phyloP scores from a whole-genome alignment of 2,797 vertebrate genomes.

The Crypturellus tataupa region DNA sequence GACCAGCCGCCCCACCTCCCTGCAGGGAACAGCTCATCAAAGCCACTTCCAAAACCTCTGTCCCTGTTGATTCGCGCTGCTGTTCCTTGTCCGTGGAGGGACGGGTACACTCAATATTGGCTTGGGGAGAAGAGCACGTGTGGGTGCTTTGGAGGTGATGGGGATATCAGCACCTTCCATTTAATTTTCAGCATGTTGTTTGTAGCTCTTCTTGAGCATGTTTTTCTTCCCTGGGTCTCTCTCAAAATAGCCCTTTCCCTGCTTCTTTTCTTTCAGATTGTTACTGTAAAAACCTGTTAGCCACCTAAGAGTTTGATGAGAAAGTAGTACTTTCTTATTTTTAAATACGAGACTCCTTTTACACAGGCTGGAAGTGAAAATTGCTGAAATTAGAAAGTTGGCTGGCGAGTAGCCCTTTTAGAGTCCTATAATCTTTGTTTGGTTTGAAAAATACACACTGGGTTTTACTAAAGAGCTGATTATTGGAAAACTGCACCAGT shows the following conservation, averaged over 20 bases:
- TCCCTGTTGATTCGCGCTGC: background rate
- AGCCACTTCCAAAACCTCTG: background rate
- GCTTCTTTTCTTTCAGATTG: background rate
- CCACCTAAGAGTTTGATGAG: background rate
- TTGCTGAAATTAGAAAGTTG: background rate
- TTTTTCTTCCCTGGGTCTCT: background rate
- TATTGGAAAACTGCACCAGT: background rate
- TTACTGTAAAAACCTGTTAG: background rate
- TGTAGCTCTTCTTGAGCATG: rapidly evolving
- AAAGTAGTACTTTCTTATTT: background rate
- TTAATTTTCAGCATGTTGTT: background rate
- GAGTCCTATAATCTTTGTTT: background rate
- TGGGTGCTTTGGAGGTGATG: background rate
- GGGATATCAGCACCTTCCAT: background rate
- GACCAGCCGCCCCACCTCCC: background rate
- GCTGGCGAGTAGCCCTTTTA: rapidly evolving
- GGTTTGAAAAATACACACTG: background rate
- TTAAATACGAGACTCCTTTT: background rate
- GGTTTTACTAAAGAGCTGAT: background rate
- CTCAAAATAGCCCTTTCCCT: background rate
- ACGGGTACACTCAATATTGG: too few species aligned
- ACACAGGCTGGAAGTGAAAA: background rate
- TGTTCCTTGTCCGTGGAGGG: background rate
- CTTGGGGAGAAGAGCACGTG: background rate
- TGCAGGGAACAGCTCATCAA: background rate